Percentiles rank a stretch among this genome's conserved stretches.
Conservation (phyloP, 2,797 vertebrate genomes). For the Zenarchopterus dispar region DNA sequence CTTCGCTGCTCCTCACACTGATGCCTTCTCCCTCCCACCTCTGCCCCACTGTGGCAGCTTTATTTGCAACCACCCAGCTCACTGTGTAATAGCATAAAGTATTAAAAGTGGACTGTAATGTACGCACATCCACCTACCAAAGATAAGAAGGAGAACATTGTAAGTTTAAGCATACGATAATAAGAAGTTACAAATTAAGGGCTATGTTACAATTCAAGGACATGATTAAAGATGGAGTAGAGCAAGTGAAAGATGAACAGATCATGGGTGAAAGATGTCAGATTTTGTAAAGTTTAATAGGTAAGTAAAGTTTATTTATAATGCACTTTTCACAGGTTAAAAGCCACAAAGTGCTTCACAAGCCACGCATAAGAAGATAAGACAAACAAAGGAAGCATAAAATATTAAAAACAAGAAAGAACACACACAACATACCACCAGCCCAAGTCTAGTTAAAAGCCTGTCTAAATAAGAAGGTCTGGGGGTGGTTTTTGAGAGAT, state of each 20-base stretch:
- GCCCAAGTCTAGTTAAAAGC: too few relatives aligned
- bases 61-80: slow-evolving; percentile 35
- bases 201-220: slow-evolving; percentile 25
- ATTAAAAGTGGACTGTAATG: slow-evolving; percentile 1
- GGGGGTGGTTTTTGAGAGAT: too few relatives aligned
- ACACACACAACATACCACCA: too few relatives aligned
- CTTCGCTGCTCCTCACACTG: slow-evolving; percentile 58
- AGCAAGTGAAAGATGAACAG: slow-evolving; percentile 18
- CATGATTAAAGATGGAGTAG: slow-evolving; percentile 9
- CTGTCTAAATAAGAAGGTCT: too few relatives aligned
- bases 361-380: too few relatives aligned
- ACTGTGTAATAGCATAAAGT: slow-evolving; percentile 32
- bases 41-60: slow-evolving; percentile 40
- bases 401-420: too few relatives aligned
- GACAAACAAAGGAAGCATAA: too few relatives aligned
- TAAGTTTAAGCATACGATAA: neutral
- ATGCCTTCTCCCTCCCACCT: slow-evolving; percentile 60
- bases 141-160: slow-evolving; percentile 33
- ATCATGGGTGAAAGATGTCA: slow-evolving; percentile 16
- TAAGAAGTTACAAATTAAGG: slow-evolving; percentile 13
- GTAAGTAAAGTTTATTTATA: too few relatives aligned
- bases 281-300: too few relatives aligned
- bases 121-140: slow-evolving; percentile 41
- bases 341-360: too few relatives aligned
- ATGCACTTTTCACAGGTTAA: too few relatives aligned